A percentile compares a stretch with the other conserved stretches of the same genome.
Conservation (phyloP, 2,113 vertebrate species). For the Gallinago undulata region DNA sequence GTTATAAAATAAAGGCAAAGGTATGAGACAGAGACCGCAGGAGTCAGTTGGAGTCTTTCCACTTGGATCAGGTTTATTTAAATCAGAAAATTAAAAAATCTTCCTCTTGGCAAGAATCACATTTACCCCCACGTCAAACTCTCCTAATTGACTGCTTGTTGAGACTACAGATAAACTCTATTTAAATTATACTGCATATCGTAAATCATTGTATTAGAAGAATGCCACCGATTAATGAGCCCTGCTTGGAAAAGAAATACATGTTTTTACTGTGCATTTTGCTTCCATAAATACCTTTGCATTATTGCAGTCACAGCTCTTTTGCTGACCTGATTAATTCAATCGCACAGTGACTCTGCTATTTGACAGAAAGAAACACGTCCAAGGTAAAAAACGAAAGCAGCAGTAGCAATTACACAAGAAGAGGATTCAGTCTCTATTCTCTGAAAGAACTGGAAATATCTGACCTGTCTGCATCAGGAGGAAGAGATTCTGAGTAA, state of each 20-base stretch:
- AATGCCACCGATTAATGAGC: background rate
- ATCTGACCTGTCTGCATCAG: background rate
- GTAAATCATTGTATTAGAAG: background rate
- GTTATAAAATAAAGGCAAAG: background rate
- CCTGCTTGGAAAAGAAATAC: background rate
- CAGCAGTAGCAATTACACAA: background rate
- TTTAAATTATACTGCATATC: background rate
- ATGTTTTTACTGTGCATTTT: background rate
- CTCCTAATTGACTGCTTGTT: background rate
- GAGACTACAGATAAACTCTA: background rate
- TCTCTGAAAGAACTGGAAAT: background rate
- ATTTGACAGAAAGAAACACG: background rate
- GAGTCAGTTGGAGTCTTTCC: background rate
- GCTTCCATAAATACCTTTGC: constrained; percentile 7
- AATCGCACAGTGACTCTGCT: background rate
- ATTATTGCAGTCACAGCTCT: background rate
- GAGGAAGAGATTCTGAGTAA: background rate
- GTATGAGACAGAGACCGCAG: background rate
- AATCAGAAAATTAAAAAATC: background rate
- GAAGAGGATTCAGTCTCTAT: background rate
- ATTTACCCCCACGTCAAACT: background rate
- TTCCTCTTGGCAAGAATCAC: background rate
- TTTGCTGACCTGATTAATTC: background rate
- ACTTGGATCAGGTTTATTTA: background rate
- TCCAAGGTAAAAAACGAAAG: background rate